These are phyloP conservation scores for Tragulus kanchil DNA, from an alignment of 2,113 vertebrate species.

Conservation along the genomic window DNA sequence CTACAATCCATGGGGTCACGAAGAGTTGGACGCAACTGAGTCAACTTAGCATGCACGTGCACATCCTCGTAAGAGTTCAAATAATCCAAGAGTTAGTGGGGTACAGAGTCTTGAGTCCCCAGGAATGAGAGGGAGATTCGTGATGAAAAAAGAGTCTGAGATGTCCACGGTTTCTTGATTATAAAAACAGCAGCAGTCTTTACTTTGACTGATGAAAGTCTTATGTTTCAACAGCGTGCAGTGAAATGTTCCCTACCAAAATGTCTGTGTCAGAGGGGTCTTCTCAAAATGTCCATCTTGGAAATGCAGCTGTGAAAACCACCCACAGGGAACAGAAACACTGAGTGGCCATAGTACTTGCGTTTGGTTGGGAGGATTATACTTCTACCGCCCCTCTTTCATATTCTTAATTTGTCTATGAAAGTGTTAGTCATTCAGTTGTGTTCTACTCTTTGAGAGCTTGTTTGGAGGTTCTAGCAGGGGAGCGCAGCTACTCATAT, in stretches of 20 bases:
- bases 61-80: neutral
- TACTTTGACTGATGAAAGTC: slow-evolving; percentile 43
- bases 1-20: too few relatives aligned
- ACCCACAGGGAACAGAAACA: neutral
- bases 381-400: neutral
- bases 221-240: neutral
- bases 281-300: slow-evolving; percentile 41
- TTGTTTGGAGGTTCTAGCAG: too few relatives aligned
- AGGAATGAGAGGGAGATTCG: neutral
- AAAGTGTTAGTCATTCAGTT: neutral
- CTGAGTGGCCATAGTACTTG: neutral
- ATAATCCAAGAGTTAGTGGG: neutral
- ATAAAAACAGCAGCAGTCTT: slow-evolving; percentile 27
- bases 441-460: neutral
- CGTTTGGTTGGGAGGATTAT: neutral
- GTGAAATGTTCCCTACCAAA: neutral
- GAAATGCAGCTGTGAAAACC: slow-evolving; percentile 39
- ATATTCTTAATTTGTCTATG: neutral
- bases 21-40: too few relatives aligned
- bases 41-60: too few relatives aligned
- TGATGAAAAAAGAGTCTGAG: neutral
- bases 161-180: neutral
- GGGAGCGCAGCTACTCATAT: too few relatives aligned
- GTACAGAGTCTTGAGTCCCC: neutral
- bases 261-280: slow-evolving; percentile 17